Conservation (phyloP, 2,888 invertebrate genomes). For the Chouioia cunea region DNA sequence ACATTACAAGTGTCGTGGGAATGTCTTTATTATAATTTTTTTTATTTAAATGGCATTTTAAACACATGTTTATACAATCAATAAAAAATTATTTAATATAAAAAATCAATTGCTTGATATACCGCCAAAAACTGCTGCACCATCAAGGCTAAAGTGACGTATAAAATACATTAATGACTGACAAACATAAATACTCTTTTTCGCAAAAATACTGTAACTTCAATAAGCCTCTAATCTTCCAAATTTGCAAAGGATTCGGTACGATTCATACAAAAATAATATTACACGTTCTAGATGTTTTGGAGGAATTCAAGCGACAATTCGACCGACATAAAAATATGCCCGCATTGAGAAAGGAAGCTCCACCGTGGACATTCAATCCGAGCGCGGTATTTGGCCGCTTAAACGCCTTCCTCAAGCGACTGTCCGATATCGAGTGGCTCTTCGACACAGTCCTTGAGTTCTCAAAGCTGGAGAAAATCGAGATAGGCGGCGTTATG, state of each 20-base stretch:
- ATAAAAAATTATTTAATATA: too few relatives aligned
- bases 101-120: background rate
- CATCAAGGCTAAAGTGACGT: too few relatives aligned
- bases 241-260: too few relatives aligned
- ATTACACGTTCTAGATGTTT: conserved; percentile 51
- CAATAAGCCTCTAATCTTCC: too few relatives aligned
- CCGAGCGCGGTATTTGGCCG: conserved; percentile 85
- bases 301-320: conserved; percentile 64
- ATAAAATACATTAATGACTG: background rate
- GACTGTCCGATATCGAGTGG: conserved; percentile 84
- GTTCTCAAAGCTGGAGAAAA: conserved; percentile 94
- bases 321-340: conserved; percentile 60
- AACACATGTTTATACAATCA: too few relatives aligned
- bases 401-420: conserved; percentile 81
- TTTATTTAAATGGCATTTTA: background rate
- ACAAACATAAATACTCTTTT: background rate
- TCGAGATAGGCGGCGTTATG: conserved; percentile 92
- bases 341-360: conserved; percentile 60
- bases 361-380: conserved; percentile 83
- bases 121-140: background rate
- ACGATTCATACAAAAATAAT: too few relatives aligned
- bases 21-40: conserved; percentile 15
- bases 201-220: background rate
- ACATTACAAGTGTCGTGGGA: too few relatives aligned
- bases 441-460: conserved; percentile 94